phyloP scores from a whole-genome alignment of 2,113 vertebrate genomes.

The Rhineura floridana region DNA sequence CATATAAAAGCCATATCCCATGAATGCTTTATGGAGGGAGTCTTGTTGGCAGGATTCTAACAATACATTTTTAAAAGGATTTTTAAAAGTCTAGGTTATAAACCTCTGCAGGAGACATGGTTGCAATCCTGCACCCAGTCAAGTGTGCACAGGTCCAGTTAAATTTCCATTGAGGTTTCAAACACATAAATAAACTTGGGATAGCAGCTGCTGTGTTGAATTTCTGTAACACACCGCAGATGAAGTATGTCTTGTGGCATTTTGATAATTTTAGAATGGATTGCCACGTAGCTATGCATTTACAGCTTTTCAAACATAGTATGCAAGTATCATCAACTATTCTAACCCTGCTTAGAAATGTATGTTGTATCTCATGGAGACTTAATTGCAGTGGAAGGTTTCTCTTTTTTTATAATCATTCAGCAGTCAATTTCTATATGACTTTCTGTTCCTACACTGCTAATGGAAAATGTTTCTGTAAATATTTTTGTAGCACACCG shows the following conservation, averaged over 20 bases:
- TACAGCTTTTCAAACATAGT: conserved; percentile 4
- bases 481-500: background rate
- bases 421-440: conserved; percentile 11
- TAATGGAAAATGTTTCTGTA: background rate
- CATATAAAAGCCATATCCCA: conserved; percentile 42
- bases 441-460: background rate
- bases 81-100: background rate
- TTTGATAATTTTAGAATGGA: conserved; percentile 40
- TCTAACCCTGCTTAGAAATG: background rate
- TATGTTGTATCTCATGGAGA: background rate
- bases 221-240: conserved; percentile 32
- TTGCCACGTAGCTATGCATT: background rate
- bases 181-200: conserved; percentile 14
- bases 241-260: conserved; percentile 20
- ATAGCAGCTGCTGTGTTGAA: conserved; percentile 6
- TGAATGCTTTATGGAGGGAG: conserved; percentile 46
- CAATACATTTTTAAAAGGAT: conserved; percentile 50
- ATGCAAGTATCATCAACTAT: conserved; percentile 1
- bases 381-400: background rate
- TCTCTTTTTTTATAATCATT: conserved; percentile 19
- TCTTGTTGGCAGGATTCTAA: conserved; percentile 46
- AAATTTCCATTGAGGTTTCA: background rate
- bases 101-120: background rate
- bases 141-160: background rate
- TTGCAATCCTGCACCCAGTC: background rate